Evolutionary conservation across 1,140 invertebrate species (phyloP), one percentile per base, ranked within the genome.

Genomic region (Drosophila triauraria): DNA sequence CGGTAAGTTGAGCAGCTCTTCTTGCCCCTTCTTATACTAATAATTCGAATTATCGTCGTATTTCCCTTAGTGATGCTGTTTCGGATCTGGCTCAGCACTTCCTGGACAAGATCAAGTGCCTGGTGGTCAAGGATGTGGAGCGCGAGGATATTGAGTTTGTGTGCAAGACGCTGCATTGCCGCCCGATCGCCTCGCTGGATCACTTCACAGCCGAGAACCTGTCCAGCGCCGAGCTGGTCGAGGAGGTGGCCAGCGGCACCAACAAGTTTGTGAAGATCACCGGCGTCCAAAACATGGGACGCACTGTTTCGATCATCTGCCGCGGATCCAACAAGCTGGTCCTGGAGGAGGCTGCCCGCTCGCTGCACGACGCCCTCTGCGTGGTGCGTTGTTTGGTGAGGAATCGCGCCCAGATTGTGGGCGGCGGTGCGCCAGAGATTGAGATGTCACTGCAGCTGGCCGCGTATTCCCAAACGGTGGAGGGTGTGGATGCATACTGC

Each of bases 91-190:
- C 99, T 3, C 94, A 99, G 78, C 99, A 99, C 93, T 99, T 99
- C 93, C 94, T 99, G 75, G 98, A 99, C 88, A 99, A 99, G 95
- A 98, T 99, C 93, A 99, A 99, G 93, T 99, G 99, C 46, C 97
- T 99, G 97, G 98, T 99, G 9, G 95, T 99, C 23, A 99, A 99
- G 93, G 98, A 99, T 93, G 96, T 99, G 78, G 99, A 99, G 94
- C 95, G 99, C 51, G 98, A 99, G 93, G 99, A 99, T 82, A 98
- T 99, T 90, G 97, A 99, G 86, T 99, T 99, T 93, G 95, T 99
- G 50, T 99, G 98, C 93, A 99, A 99, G 94, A 98, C 97, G 54
- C 94, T 99, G 12, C 96, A 96, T 23, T 99, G 99, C 93, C 94
- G 98, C 60, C 99, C 99, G 5, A 98, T 99, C 91, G 99, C 99